Conservation (phyloP, 1,140 invertebrate genomes). For the Drosophila bifasciata region DNA sequence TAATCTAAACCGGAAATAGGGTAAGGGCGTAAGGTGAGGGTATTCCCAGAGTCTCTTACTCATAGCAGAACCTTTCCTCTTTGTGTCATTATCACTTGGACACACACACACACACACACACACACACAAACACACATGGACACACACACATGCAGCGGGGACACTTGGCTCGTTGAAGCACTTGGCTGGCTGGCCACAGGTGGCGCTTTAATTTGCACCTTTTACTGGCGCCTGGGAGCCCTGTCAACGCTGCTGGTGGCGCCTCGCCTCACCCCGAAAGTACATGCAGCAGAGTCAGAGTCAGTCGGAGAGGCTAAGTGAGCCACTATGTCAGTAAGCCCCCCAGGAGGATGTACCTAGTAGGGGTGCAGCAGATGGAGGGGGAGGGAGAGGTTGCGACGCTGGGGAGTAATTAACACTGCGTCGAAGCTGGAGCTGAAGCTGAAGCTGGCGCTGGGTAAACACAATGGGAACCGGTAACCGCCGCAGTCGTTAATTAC, state of each 20-base stretch:
- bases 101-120: conserved; percentile 5
- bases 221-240: conserved; percentile 43
- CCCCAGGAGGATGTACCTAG: conserved; percentile 5
- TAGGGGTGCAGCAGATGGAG: not conserved
- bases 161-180: conserved; percentile 6
- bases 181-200: conserved; percentile 56
- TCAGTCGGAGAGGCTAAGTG: conserved; percentile 49
- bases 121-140: conserved; percentile 5
- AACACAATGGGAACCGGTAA: conserved; percentile 68
- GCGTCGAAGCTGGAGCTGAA: conserved; percentile 44
- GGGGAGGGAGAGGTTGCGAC: conserved; percentile 1
- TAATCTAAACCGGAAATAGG: too few species aligned
- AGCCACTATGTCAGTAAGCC: conserved; percentile 71
- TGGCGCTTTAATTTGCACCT: conserved; percentile 73
- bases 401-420: conserved; percentile 78
- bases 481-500: conserved; percentile 71
- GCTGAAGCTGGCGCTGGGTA: conserved; percentile 43
- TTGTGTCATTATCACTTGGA: conserved; percentile 44
- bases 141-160: conserved; percentile 2
- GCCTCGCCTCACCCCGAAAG: conserved; percentile 8
- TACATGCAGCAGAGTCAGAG: not conserved
- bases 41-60: too few species aligned
- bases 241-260: conserved; percentile 35
- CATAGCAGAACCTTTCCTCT: not conserved
- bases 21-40: too few species aligned